Percentiles rank a stretch among this genome's conserved stretches.
Evolutionary conservation across 2,113 vertebrate species (phyloP).

Genomic region (Gymnogyps californianus): DNA sequence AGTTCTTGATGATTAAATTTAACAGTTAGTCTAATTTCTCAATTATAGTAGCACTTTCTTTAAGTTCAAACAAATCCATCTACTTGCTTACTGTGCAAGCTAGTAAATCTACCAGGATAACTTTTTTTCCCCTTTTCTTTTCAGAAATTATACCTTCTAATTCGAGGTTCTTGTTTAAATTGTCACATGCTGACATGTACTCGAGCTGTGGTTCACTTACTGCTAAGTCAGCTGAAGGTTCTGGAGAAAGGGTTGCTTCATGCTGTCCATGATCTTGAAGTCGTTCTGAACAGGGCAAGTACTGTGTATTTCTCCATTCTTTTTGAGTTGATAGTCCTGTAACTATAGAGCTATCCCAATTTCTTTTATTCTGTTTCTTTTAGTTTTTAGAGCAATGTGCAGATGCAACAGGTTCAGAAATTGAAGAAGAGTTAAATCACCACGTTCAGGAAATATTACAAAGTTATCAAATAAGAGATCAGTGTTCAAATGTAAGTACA

Average conservation of each 20-base stretch:
- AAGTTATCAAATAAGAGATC: slow-evolving; percentile 29
- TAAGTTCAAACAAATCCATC: not conserved
- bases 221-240: slow-evolving; percentile 85
- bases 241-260: slow-evolving; percentile 83
- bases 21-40: not conserved
- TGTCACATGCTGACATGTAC: slow-evolving; percentile 88
- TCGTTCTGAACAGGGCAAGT: slow-evolving; percentile 80
- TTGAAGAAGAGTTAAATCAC: slow-evolving; percentile 76
- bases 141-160: slow-evolving; percentile 83
- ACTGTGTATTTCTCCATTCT: not conserved
- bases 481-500: slow-evolving; percentile 66
- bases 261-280: slow-evolving; percentile 83
- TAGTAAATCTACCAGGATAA: not conserved
- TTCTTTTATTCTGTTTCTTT: not conserved
- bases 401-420: slow-evolving; percentile 76
- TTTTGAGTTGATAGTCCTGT: not conserved
- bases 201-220: slow-evolving; percentile 82
- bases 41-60: not conserved
- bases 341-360: not conserved
- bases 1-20: not conserved
- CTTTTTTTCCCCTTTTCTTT: not conserved
- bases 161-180: slow-evolving; percentile 87
- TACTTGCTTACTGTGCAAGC: not conserved
- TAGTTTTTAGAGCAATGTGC: slow-evolving; percentile 83
- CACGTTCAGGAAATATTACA: slow-evolving; percentile 72